Evolutionary conservation across 2,888 invertebrate genomes (phyloP), one percentile per base, ranked within the genome.

Genomic region (Pandemis heparana): DNA sequence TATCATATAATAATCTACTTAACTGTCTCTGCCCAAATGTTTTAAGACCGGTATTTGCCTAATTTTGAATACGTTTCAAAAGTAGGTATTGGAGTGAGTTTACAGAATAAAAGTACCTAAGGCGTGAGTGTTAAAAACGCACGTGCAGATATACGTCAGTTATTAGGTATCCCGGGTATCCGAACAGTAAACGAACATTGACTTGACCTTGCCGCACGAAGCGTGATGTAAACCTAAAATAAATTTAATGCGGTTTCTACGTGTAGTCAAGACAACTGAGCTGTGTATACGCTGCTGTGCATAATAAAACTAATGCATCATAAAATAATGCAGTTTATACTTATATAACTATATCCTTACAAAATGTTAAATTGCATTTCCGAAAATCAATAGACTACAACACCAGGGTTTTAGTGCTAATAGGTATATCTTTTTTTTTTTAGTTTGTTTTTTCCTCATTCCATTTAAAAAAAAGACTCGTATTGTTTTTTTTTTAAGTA

Each of bases 221-320:
- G 48, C 60, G 60, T 48, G 65, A 71, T 65, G 60, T 71, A 71
- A 51, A 71, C 23, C 65, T 39, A 66, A 66, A 71, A 65, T 71
- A 71, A 65, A 65, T 46, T 60, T 39, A 51, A 70, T 56, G 53
- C n/a, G 18, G 70, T 65, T 48, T 39, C 46, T 64, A 65, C 53
- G 56, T 32, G 23, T 23, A 56, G 23, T 23, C 53, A 53, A 53
- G 53, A 53, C 18, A 53, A 6, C 8, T 18, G 6, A 18, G 18
- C 51, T 8, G 53, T 53, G 53, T 5, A 18, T 5, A 18, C 18
- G 18, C 23, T 38, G 14, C 12, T 56, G 48, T 23, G 70, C 48
- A 59, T 48, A 38, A 51, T n/a, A n/a, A n/a, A n/a, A n/a, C n/a
- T n/a, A n/a, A n/a, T n/a, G n/a, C n/a, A n/a, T n/a, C n/a, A n/a